Conservation (phyloP, 2,113 vertebrate species). For the Phyllopteryx taeniolatus region DNA sequence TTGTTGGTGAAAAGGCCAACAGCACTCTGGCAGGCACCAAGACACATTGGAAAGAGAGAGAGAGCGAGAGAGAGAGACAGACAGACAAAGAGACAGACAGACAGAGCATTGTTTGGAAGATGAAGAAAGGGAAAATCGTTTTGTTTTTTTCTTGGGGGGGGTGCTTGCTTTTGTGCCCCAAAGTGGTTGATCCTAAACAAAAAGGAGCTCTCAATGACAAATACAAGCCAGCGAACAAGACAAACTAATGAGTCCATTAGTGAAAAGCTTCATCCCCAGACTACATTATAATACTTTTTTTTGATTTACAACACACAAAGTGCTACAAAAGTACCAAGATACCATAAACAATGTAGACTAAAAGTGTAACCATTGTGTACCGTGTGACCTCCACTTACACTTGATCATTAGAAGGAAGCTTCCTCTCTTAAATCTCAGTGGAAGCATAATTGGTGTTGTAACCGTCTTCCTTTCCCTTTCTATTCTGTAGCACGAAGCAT, state of each 20-base stretch:
- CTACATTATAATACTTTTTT: not conserved
- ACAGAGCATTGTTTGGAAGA: not conserved
- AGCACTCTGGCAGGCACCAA: not conserved
- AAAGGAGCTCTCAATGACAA: not conserved
- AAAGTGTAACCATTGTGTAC: not conserved
- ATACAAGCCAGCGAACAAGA: not conserved
- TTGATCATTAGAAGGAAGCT: not conserved
- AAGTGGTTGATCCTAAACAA: not conserved
- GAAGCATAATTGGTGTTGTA: not conserved
- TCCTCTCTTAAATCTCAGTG: not conserved
- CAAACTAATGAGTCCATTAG: not conserved
- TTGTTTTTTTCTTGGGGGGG: not conserved
- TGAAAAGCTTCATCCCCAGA: not conserved
- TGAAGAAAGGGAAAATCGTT: not conserved
- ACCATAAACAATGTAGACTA: not conserved
- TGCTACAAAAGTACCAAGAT: not conserved
- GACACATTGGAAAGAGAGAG: not conserved
- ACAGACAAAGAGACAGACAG: no score
- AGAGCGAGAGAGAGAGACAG: not conserved
- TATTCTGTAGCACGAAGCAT: no score
- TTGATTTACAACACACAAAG: not conserved
- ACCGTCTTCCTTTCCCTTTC: no score
- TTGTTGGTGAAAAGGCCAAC: not conserved
- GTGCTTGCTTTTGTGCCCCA: not conserved
- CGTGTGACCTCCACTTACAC: not conserved